These are phyloP conservation scores for Drosophila teissieri DNA, from an alignment of 1,140 invertebrate genomes.

Conservation along the genomic window DNA sequence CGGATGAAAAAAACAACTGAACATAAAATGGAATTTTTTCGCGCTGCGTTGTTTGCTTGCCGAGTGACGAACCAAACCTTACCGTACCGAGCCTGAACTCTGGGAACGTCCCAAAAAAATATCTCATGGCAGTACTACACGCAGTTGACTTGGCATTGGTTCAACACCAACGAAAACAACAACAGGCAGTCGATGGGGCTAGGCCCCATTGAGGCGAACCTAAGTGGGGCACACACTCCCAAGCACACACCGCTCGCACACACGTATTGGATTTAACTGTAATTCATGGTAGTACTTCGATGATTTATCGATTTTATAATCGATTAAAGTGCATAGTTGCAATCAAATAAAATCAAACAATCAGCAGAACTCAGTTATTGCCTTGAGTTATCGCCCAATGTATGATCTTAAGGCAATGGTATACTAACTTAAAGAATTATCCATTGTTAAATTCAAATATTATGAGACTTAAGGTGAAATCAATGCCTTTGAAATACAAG, in stretches of 20 bases:
- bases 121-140: slow-evolving; percentile 47
- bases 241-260: slow-evolving; percentile 7
- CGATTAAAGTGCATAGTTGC: slow-evolving; percentile 37
- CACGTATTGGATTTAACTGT: slow-evolving; percentile 27
- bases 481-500: not conserved
- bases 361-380: slow-evolving; percentile 16
- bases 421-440: not conserved
- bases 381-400: slow-evolving; percentile 8
- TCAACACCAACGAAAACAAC: slow-evolving; percentile 54
- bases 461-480: not conserved
- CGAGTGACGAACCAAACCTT: slow-evolving; percentile 65
- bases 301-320: slow-evolving; percentile 46
- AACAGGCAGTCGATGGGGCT: slow-evolving; percentile 38
- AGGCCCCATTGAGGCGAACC: slow-evolving; percentile 52
- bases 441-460: not conserved
- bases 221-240: slow-evolving; percentile 63
- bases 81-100: slow-evolving; percentile 40
- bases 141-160: slow-evolving; percentile 74
- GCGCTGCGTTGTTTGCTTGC: slow-evolving; percentile 57
- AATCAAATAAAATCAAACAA: slow-evolving; percentile 36
- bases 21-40: slow-evolving; percentile 40
- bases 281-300: slow-evolving; percentile 37
- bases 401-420: not conserved
- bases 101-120: slow-evolving; percentile 71
- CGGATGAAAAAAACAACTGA: slow-evolving; percentile 35